Evolutionary conservation across 2,113 vertebrate species (phyloP).

Genomic region (Pardalotus punctatus): DNA sequence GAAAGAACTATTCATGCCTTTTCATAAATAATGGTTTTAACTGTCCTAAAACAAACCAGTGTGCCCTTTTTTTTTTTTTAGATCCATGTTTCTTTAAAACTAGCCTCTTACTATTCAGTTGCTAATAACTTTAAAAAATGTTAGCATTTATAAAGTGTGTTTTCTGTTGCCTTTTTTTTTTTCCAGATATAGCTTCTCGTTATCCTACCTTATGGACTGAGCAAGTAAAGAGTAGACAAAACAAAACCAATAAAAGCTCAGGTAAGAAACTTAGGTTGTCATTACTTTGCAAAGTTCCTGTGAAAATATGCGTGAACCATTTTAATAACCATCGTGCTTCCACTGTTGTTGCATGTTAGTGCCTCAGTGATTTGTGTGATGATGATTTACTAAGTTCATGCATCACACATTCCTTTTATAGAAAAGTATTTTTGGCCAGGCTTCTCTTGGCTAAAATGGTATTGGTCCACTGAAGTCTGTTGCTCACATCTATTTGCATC

Average conservation of each 20-base stretch:
- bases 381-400: neutral
- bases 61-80: neutral
- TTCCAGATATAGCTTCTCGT: conserved; percentile 87
- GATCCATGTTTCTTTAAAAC: neutral
- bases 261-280: conserved; percentile 66
- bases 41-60: neutral
- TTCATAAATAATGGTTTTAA: neutral
- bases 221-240: conserved; percentile 94
- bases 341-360: neutral
- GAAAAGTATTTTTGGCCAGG: neutral
- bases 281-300: neutral
- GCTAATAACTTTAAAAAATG: neutral
- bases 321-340: neutral
- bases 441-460: neutral
- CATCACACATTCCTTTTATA: accelerated
- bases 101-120: neutral
- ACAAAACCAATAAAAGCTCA: conserved; percentile 90
- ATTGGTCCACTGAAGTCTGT: neutral
- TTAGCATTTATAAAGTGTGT: neutral
- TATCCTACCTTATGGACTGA: conserved; percentile 95
- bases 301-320: neutral
- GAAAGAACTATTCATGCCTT: neutral
- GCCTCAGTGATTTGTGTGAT: neutral
- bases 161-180: neutral
- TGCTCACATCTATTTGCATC: neutral